Conservation (phyloP, 2,797 vertebrate species). For the Tauraco hartlaubi region DNA sequence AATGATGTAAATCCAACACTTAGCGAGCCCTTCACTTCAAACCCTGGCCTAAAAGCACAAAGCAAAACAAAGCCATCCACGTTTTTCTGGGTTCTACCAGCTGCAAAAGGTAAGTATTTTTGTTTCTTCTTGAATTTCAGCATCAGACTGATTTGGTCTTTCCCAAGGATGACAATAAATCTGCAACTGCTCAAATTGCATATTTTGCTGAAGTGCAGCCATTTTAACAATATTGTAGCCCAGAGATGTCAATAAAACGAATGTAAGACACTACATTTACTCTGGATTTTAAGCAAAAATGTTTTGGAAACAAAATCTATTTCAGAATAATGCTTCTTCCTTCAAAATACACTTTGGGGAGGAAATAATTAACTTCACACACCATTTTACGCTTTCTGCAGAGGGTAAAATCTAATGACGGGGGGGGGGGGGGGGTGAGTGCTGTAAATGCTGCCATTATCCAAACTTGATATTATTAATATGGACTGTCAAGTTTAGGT, state of each 20-base stretch:
- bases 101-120: neutral
- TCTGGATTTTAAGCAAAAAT: neutral
- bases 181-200: neutral
- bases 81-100: neutral
- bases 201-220: slow-evolving; percentile 15
- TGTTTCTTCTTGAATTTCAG: slow-evolving; percentile 5
- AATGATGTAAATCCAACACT: neutral
- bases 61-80: neutral
- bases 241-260: neutral
- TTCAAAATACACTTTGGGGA: neutral
- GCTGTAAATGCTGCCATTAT: slow-evolving; percentile 1
- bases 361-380: neutral
- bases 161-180: neutral
- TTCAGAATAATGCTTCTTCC: neutral
- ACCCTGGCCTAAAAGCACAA: neutral
- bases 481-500: slow-evolving; percentile 56
- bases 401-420: neutral
- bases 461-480: slow-evolving; percentile 44
- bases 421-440: neutral
- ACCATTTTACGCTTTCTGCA: neutral
- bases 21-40: neutral
- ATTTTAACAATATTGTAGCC: neutral
- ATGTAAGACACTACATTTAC: neutral
- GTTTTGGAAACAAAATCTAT: neutral
- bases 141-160: neutral